Conservation (phyloP, 2,888 invertebrate species). For the Ectemnius lituratus region DNA sequence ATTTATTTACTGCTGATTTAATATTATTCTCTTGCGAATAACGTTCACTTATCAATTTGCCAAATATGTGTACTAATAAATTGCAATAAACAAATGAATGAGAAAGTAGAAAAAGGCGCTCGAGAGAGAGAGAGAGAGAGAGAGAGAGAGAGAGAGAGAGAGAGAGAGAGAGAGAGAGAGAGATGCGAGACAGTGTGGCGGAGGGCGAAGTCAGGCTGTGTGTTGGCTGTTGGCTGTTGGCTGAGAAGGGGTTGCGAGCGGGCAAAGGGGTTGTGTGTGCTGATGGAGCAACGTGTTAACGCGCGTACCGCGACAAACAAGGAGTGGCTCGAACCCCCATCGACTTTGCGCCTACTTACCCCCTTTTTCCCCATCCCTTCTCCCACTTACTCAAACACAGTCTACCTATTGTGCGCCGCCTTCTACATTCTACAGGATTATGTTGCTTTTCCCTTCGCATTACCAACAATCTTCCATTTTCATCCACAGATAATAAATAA, state of each 20-base stretch:
- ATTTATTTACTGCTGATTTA: too few species aligned
- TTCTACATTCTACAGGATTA: too few species aligned
- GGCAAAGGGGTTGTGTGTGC: slow-evolving; percentile 39
- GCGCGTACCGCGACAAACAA: slow-evolving; percentile 42
- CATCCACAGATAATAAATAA: too few species aligned
- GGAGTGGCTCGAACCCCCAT: slow-evolving; percentile 42
- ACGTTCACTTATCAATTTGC: too few species aligned
- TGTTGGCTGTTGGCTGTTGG: neutral
- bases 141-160: slow-evolving; percentile 2
- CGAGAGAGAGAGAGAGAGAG: neutral
- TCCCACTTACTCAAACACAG: neutral
- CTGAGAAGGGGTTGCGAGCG: neutral
- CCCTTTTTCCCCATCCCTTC: neutral
- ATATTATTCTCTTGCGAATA: too few species aligned
- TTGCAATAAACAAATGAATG: too few species aligned
- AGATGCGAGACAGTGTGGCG: too few species aligned
- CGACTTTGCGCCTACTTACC: slow-evolving; percentile 26
- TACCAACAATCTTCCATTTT: too few species aligned
- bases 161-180: neutral
- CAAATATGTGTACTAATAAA: too few species aligned
- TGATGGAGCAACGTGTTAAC: slow-evolving; percentile 39
- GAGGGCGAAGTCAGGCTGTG: neutral
- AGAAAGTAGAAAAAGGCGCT: neutral
- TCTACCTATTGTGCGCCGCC: too few species aligned
- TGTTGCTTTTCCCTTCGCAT: too few species aligned